These are phyloP conservation scores for Auanema freiburgensis DNA, from an alignment of 2,888 invertebrate species.

Conservation along the genomic window DNA sequence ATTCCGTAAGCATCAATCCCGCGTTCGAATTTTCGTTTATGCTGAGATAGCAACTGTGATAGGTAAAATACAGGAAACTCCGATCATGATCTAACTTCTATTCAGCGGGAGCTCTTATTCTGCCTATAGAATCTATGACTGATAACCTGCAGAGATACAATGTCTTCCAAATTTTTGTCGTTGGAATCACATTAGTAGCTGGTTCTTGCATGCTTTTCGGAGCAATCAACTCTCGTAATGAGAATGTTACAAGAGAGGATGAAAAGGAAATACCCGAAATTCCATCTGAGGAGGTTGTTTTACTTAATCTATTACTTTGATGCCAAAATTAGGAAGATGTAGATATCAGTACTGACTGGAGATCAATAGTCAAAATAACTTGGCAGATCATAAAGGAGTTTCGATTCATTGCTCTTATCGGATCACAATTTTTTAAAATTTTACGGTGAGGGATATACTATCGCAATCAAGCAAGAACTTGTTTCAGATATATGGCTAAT, in stretches of 20 bases:
- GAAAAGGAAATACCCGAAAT: not conserved
- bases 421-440: conserved; percentile 45
- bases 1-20: conserved; percentile 31
- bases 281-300: not conserved
- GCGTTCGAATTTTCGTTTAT: conserved; percentile 45
- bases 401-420: conserved; percentile 44
- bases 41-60: conserved; percentile 44
- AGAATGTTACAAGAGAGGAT: not conserved
- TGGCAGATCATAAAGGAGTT: conserved; percentile 47
- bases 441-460: conserved; percentile 21
- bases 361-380: conserved; percentile 29
- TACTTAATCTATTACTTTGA: not conserved
- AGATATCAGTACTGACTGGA: conserved; percentile 12
- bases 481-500: conserved; percentile 39
- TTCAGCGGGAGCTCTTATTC: conserved; percentile 43
- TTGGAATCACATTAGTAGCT: conserved; percentile 59
- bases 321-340: too few species aligned
- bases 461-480: too few species aligned
- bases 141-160: conserved; percentile 62
- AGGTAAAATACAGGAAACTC: too few species aligned
- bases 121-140: conserved; percentile 42
- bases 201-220: conserved; percentile 20
- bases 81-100: too few species aligned
- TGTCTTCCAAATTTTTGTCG: conserved; percentile 61
- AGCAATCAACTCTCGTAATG: conserved; percentile 20